phyloP scores from a whole-genome alignment of 2,113 vertebrate genomes.

The Lathamus discolor region DNA sequence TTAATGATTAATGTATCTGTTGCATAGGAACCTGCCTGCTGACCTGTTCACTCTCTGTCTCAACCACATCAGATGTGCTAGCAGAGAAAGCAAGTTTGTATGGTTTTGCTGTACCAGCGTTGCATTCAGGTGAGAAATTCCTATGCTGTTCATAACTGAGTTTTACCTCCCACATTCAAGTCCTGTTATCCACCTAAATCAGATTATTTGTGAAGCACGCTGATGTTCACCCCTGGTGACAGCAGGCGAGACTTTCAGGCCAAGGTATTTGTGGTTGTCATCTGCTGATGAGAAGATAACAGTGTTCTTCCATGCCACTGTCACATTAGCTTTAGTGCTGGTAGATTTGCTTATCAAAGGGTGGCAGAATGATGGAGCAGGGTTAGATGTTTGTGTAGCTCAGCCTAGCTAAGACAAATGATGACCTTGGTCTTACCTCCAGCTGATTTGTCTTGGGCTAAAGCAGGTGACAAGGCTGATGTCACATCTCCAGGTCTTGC shows the following conservation, averaged over 20 bases:
- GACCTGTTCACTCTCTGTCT: background rate
- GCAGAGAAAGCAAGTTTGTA: background rate
- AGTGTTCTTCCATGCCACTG: background rate
- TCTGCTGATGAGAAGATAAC: constrained; percentile 50
- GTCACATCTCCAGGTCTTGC: background rate
- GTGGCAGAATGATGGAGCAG: background rate
- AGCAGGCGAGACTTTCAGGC: background rate
- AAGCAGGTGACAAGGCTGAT: background rate
- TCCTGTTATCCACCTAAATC: constrained; percentile 13
- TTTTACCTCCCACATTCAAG: background rate
- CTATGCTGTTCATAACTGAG: background rate
- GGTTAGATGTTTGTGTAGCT: background rate
- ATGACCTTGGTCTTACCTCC: constrained; percentile 34
- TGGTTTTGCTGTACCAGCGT: background rate
- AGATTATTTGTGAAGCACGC: constrained; percentile 3
- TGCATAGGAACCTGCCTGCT: background rate
- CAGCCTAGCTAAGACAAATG: background rate
- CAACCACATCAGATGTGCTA: background rate
- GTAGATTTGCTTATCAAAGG: background rate
- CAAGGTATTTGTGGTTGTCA: constrained; percentile 41
- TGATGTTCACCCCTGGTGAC: background rate
- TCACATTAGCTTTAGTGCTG: background rate
- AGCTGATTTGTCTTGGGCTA: background rate
- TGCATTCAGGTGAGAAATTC: background rate
- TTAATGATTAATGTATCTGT: constrained; percentile 1